Evolutionary conservation across 2,113 vertebrate species (phyloP).

Genomic region (Anguilla rostrata): DNA sequence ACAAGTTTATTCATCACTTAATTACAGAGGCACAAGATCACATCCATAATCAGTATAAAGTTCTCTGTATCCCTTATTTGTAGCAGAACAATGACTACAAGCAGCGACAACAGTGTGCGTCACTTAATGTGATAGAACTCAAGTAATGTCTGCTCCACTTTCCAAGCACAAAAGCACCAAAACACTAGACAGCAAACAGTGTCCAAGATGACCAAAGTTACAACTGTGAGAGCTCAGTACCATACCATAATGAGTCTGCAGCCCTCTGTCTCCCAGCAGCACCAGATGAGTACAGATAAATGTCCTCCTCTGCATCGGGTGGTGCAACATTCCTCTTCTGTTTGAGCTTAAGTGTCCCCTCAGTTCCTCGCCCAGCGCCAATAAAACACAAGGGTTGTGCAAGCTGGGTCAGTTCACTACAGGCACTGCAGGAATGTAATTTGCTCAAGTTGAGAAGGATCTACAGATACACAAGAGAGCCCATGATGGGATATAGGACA

Average conservation of each 20-base stretch:
- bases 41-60: background rate
- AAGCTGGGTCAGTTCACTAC: too few species aligned
- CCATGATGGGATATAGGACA: background rate
- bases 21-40: too few species aligned
- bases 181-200: background rate
- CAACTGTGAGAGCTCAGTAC: too few species aligned
- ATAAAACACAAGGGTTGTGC: background rate
- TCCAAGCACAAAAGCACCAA: background rate
- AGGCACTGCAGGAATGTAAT: background rate
- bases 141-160: background rate
- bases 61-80: background rate
- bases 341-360: background rate
- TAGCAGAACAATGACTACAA: background rate
- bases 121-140: background rate
- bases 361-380: background rate
- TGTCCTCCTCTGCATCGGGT: too few species aligned
- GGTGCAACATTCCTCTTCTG: slow-evolving; percentile 1
- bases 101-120: background rate
- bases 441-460: background rate
- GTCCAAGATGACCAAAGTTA: background rate
- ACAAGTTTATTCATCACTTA: too few species aligned
- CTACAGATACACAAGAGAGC: background rate
- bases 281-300: slow-evolving; percentile 10
- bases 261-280: background rate
- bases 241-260: background rate